Evolutionary conservation across 2,888 invertebrate genomes (phyloP).

Genomic region (Plagodis pulveraria): DNA sequence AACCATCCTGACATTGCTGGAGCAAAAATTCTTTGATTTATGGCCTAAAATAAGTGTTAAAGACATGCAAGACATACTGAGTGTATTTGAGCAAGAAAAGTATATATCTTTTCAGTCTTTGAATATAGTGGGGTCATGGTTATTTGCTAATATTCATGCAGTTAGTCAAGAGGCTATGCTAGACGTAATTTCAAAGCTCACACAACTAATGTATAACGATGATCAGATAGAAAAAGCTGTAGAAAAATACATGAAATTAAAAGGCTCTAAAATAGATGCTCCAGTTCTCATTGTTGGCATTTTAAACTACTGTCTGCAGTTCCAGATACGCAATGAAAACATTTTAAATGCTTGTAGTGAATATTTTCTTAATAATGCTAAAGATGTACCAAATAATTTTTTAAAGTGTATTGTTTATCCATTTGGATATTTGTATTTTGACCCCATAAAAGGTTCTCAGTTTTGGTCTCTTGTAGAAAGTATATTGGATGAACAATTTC

Average conservation of each 20-base stretch:
- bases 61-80: slow-evolving; percentile 78
- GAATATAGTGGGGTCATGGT: slow-evolving; percentile 81
- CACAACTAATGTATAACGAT: slow-evolving; percentile 82
- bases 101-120: slow-evolving; percentile 72
- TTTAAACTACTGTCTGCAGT: slow-evolving; percentile 86
- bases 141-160: slow-evolving; percentile 85
- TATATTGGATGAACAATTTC: slow-evolving; percentile 81
- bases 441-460: slow-evolving; percentile 71
- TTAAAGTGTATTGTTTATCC: slow-evolving; percentile 84
- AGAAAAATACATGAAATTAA: slow-evolving; percentile 86
- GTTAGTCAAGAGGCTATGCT: slow-evolving; percentile 84
- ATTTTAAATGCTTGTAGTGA: slow-evolving; percentile 85
- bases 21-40: slow-evolving; percentile 81
- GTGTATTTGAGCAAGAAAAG: slow-evolving; percentile 66
- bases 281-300: slow-evolving; percentile 85
- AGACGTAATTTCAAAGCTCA: slow-evolving; percentile 82
- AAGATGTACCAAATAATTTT: slow-evolving; percentile 77
- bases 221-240: slow-evolving; percentile 83
- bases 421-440: slow-evolving; percentile 86
- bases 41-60: slow-evolving; percentile 83
- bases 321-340: slow-evolving; percentile 81
- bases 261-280: slow-evolving; percentile 71
- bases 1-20: slow-evolving; percentile 83
- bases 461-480: slow-evolving; percentile 86
- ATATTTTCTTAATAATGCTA: slow-evolving; percentile 80